Conservation (phyloP, 2,888 invertebrate genomes). For the Antheraea assamensis region DNA sequence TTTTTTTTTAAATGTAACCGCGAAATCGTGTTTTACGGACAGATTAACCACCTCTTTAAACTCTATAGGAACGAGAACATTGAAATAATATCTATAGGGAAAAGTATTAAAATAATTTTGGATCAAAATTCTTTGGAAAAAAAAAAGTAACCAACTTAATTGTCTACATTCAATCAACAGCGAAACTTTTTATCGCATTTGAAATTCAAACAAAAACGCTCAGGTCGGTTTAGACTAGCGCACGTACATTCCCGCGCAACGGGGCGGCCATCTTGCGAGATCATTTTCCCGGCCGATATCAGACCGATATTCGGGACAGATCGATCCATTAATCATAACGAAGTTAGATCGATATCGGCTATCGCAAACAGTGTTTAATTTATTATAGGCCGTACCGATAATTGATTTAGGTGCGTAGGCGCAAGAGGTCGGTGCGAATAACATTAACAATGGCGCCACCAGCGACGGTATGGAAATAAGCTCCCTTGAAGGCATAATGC, state of each 20-base stretch:
- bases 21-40: constrained; percentile 13
- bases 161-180: constrained; percentile 12
- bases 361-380: constrained; percentile 77
- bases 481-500: constrained; percentile 42
- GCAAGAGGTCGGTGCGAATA: constrained; percentile 65
- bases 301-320: constrained; percentile 64
- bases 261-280: constrained; percentile 75
- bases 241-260: constrained; percentile 55
- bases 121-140: background rate
- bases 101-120: constrained; percentile 10
- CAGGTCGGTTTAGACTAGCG: constrained; percentile 17
- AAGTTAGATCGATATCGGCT: constrained; percentile 68
- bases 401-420: constrained; percentile 76
- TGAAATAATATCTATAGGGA: constrained; percentile 1
- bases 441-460: constrained; percentile 71
- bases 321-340: constrained; percentile 75
- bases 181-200: constrained; percentile 30
- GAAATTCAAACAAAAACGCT: constrained; percentile 36
- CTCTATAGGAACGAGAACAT: background rate
- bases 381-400: constrained; percentile 66
- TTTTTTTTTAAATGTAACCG: constrained; percentile 3
- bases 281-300: constrained; percentile 59
- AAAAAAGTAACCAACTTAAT: constrained; percentile 5
- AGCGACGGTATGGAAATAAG: constrained; percentile 61
- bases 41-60: constrained; percentile 12